Percentiles rank a stretch among this genome's conserved stretches.
phyloP scores from a whole-genome alignment of 2,888 invertebrate genomes.

The Deilephila elpenor region DNA sequence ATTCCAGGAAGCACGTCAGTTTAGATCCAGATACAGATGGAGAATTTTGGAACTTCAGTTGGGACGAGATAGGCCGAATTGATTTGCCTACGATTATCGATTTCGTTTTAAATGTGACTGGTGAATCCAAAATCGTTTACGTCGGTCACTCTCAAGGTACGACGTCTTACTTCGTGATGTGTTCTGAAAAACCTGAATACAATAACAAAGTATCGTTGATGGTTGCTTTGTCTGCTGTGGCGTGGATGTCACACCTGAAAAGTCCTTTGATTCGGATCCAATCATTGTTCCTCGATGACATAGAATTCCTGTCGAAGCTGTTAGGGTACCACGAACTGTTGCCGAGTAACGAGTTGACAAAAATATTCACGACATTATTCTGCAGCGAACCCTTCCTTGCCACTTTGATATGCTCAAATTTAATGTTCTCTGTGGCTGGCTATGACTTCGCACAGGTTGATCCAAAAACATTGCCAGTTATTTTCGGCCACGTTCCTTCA shows the following conservation, averaged over 20 bases:
- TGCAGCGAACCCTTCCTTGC: constrained; percentile 29
- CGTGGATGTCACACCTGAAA: constrained; percentile 77
- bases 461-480: constrained; percentile 36
- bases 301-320: background rate
- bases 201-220: constrained; percentile 84
- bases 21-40: constrained; percentile 52
- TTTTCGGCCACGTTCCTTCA: constrained; percentile 51
- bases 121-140: constrained; percentile 84
- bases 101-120: constrained; percentile 82
- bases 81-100: constrained; percentile 92
- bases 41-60: constrained; percentile 87
- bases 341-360: constrained; percentile 28
- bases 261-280: constrained; percentile 38
- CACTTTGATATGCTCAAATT: constrained; percentile 38
- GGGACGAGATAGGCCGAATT: constrained; percentile 89
- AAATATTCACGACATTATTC: constrained; percentile 16
- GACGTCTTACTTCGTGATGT: constrained; percentile 86
- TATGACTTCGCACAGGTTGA: constrained; percentile 47
- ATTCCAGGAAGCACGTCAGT: constrained; percentile 75
- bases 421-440: constrained; percentile 43
- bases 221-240: constrained; percentile 86
- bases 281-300: constrained; percentile 11
- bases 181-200: constrained; percentile 83
- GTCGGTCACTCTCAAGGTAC: constrained; percentile 91
- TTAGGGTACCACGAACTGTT: constrained; percentile 31